These are phyloP conservation scores for Tilapia sparmanii DNA, from an alignment of 2,113 vertebrate genomes.

Conservation along the genomic window DNA sequence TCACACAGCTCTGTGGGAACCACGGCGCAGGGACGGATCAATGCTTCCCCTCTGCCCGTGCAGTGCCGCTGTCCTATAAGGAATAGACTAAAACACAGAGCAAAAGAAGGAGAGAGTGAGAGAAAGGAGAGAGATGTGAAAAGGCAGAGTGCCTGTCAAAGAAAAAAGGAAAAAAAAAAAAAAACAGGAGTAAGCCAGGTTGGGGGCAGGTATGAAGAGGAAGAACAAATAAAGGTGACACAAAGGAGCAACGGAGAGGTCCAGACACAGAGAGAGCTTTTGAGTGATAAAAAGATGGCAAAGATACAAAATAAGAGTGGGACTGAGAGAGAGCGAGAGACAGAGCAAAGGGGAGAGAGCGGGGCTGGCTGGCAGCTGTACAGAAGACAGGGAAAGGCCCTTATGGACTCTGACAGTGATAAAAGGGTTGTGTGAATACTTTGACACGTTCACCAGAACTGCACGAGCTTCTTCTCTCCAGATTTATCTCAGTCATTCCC, in stretches of 20 bases:
- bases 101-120: not conserved
- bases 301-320: not conserved
- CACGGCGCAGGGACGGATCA: slow-evolving; percentile 33
- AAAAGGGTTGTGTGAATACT: slow-evolving; percentile 41
- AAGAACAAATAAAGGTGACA: not conserved
- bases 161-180: not conserved
- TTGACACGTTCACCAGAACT: slow-evolving; percentile 41
- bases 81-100: not conserved
- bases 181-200: not conserved
- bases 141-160: not conserved
- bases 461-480: not conserved
- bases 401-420: slow-evolving; percentile 46
- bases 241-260: not conserved
- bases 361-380: not conserved
- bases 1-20: slow-evolving; percentile 20
- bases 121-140: not conserved
- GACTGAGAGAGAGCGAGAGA: not conserved
- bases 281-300: slow-evolving; percentile 12
- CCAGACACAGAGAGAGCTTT: slow-evolving; percentile 6
- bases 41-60: slow-evolving; percentile 23
- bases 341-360: not conserved
- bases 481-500: not conserved
- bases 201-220: not conserved
- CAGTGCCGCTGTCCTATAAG: slow-evolving; percentile 10
- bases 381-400: slow-evolving; percentile 30